Percentiles rank a stretch among this genome's conserved stretches.
Evolutionary conservation across 2,888 invertebrate genomes (phyloP).

Genomic region (Ornithoptera priamus): DNA sequence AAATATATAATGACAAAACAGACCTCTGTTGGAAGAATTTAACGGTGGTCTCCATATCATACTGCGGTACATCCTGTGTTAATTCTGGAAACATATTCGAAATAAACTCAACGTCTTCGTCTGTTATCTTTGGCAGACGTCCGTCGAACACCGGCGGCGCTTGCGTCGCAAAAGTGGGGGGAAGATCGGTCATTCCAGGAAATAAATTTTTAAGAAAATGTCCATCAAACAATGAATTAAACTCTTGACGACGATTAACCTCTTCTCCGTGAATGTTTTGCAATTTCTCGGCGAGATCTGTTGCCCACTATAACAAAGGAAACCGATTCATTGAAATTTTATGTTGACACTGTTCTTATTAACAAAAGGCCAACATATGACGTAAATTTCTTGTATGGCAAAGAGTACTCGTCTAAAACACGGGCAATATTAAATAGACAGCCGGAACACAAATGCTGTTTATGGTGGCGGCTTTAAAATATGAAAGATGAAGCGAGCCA

Average conservation of each 20-base stretch:
- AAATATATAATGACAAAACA: constrained; percentile 22
- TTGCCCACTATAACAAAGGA: constrained; percentile 86
- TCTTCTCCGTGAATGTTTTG: constrained; percentile 92
- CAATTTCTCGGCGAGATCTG: constrained; percentile 88
- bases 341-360: not conserved
- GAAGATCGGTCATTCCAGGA: constrained; percentile 93
- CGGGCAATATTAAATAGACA: no score
- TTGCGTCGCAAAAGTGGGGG: constrained; percentile 90
- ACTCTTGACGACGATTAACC: constrained; percentile 86
- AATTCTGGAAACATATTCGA: constrained; percentile 84
- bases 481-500: no score
- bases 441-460: no score
- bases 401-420: no score
- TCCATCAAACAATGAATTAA: constrained; percentile 88
- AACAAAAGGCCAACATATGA: not conserved
- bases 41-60: constrained; percentile 85
- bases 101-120: constrained; percentile 82
- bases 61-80: constrained; percentile 81
- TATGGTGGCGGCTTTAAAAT: no score
- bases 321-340: not conserved
- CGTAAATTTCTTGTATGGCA: not conserved
- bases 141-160: constrained; percentile 88
- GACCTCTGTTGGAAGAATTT: constrained; percentile 85
- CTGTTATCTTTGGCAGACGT: constrained; percentile 82
- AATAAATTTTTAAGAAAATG: constrained; percentile 93